Evolutionary conservation across 2,888 invertebrate genomes (phyloP).

Genomic region (Oligia latruncula): DNA sequence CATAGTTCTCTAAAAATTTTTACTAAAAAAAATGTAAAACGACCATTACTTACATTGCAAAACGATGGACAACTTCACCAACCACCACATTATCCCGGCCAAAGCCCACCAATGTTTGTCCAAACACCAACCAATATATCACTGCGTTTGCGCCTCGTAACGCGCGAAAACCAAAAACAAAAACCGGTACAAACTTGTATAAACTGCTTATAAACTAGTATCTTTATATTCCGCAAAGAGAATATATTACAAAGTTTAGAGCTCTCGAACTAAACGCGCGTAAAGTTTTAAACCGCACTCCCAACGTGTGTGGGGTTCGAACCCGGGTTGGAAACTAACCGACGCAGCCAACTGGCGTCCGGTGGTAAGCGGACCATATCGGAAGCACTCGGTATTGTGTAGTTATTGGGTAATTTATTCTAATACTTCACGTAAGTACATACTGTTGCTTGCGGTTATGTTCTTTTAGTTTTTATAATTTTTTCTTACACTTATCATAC

Average conservation of each 20-base stretch:
- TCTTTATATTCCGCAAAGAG: constrained; percentile 54
- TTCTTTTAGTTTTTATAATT: constrained; percentile 23
- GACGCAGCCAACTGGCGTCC: constrained; percentile 85
- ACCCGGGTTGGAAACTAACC: constrained; percentile 85
- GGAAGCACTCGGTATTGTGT: constrained; percentile 83
- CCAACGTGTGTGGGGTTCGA: constrained; percentile 88
- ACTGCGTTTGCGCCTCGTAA: constrained; percentile 52
- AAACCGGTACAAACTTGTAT: constrained; percentile 43
- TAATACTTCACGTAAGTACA: constrained; percentile 69
- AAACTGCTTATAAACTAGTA: constrained; percentile 58
- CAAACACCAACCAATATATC: constrained; percentile 60
- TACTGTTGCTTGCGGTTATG: constrained; percentile 50
- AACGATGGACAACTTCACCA: constrained; percentile 78
- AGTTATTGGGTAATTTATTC: constrained; percentile 83
- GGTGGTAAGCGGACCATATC: constrained; percentile 85
- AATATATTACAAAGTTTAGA: constrained; percentile 57
- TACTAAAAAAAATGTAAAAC: background rate
- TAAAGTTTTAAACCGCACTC: constrained; percentile 61
- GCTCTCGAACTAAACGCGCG: constrained; percentile 56
- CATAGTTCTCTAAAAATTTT: no score
- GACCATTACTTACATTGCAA: constrained; percentile 79
- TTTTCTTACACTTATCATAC: background rate
- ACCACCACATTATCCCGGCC: constrained; percentile 78
- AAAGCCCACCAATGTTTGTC: constrained; percentile 47
- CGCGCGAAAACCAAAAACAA: constrained; percentile 43